A percentile compares a stretch with the other conserved stretches of the same genome.
phyloP scores from a whole-genome alignment of 2,888 invertebrate genomes.

The Glaucopsyche alexis region DNA sequence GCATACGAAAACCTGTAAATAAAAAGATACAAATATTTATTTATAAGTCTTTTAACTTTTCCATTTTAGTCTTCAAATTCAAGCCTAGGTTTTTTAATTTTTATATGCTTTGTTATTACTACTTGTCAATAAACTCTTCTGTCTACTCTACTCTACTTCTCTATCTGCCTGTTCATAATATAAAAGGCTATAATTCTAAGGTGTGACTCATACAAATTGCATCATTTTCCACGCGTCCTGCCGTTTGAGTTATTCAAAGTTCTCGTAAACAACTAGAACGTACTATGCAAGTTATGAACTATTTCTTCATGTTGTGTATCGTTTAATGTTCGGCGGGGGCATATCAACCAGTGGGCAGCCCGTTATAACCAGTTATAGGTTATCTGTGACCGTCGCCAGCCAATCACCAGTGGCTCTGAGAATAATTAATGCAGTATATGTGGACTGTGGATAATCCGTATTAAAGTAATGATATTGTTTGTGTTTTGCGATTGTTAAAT shows the following conservation, averaged over 20 bases:
- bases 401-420: slow-evolving; percentile 40
- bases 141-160: too few species aligned
- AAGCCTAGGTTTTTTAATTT: too few species aligned
- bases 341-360: slow-evolving; percentile 48
- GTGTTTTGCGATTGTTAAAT: background rate
- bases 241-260: slow-evolving; percentile 1
- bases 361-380: slow-evolving; percentile 54
- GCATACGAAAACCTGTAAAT: too few species aligned
- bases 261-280: slow-evolving; percentile 8
- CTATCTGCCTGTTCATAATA: too few species aligned
- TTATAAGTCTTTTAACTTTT: too few species aligned
- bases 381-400: slow-evolving; percentile 45
- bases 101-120: too few species aligned
- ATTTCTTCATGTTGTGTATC: slow-evolving; percentile 39
- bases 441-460: background rate
- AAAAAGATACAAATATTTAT: too few species aligned
- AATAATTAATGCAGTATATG: slow-evolving; percentile 1
- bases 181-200: background rate
- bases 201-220: background rate
- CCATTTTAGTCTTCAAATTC: too few species aligned
- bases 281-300: slow-evolving; percentile 30
- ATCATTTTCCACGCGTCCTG: background rate
- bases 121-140: too few species aligned
- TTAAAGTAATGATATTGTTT: background rate
- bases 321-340: slow-evolving; percentile 52